Evolutionary conservation across 2,888 invertebrate genomes (phyloP).

Genomic region (Eurois occulta): DNA sequence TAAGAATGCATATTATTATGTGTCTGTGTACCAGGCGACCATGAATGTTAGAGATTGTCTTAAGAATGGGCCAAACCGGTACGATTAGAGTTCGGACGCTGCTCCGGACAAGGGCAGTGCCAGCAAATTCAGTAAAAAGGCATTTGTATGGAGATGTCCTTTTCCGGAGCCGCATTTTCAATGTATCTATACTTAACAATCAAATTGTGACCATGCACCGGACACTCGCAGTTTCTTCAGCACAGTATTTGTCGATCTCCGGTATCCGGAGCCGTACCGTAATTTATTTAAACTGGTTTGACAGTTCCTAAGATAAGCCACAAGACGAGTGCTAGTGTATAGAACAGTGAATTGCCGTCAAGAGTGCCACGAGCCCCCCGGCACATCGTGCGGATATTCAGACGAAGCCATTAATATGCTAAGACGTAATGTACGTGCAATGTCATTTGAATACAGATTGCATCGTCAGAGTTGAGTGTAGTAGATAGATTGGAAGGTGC

Average conservation of each 20-base stretch:
- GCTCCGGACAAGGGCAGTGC: background rate
- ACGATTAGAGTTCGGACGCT: background rate
- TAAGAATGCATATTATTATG: background rate
- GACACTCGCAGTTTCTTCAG: background rate
- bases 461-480: constrained; percentile 22
- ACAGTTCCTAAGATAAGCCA: background rate
- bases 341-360: constrained; percentile 19
- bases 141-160: background rate
- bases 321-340: background rate
- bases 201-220: background rate
- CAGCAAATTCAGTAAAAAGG: background rate
- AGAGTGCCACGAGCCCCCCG: background rate
- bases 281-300: background rate
- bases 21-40: constrained; percentile 4
- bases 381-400: constrained; percentile 3
- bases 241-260: background rate
- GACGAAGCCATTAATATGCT: constrained; percentile 13
- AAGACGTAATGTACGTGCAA: constrained; percentile 18
- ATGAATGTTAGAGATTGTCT: background rate
- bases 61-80: background rate
- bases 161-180: background rate
- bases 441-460: constrained; percentile 36
- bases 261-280: background rate
- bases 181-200: background rate
- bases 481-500: constrained; percentile 13